A percentile compares a stretch with the other conserved stretches of the same genome.
Conservation (phyloP, 2,797 vertebrate species). For the Meda fulgida region DNA sequence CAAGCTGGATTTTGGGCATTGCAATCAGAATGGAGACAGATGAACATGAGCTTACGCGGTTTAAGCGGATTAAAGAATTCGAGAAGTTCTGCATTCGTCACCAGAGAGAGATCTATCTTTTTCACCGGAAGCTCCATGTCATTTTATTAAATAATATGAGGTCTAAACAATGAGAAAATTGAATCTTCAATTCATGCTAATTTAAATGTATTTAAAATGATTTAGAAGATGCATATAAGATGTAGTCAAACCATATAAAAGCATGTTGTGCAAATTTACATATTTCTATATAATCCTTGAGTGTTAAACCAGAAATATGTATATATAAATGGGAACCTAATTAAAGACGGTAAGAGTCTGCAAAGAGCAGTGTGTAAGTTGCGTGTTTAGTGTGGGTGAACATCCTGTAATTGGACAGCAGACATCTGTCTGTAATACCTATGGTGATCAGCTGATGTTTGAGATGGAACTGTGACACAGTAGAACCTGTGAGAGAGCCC, state of each 20-base stretch:
- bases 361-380: neutral
- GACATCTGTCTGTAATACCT: too few relatives aligned
- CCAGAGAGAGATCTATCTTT: neutral
- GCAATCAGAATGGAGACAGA: neutral
- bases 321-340: neutral
- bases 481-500: neutral
- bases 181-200: neutral
- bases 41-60: neutral
- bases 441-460: conserved; percentile 4
- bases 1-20: neutral
- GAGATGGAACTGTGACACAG: neutral
- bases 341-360: neutral
- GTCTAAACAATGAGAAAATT: too few relatives aligned
- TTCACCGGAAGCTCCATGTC: neutral
- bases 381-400: neutral
- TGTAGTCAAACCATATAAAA: neutral
- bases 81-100: neutral
- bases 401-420: neutral
- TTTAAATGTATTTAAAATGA: neutral
- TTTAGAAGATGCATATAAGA: neutral
- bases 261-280: neutral
- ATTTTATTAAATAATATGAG: neutral
- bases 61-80: neutral
- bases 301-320: neutral
- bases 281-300: neutral